Percentiles rank a stretch among this genome's conserved stretches.
phyloP scores from a whole-genome alignment of 1,140 invertebrate genomes.

The Bombus superbus region DNA sequence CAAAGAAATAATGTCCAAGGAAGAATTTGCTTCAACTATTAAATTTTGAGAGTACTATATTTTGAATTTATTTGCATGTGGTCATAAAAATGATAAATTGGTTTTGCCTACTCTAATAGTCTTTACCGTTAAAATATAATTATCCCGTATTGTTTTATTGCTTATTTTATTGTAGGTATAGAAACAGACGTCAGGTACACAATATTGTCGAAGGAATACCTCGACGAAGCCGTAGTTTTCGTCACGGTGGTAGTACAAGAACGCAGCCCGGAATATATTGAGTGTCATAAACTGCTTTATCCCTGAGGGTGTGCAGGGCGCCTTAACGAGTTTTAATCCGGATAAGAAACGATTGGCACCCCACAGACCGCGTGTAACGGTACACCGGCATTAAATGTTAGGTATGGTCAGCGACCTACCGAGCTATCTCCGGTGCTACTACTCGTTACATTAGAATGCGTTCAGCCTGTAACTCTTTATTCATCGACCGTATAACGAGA shows the following conservation, averaged over 20 bases:
- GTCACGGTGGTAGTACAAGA: not conserved
- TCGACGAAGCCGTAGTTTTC: not conserved
- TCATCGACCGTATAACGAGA: constrained; percentile 1
- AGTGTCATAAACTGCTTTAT: constrained; percentile 23
- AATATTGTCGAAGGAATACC: not conserved
- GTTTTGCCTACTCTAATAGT: too few species aligned
- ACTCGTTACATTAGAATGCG: constrained; percentile 35
- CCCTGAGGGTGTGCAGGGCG: constrained; percentile 15
- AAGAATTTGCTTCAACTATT: too few species aligned
- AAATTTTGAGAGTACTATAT: too few species aligned
- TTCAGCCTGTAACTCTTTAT: constrained; percentile 29
- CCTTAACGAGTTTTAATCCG: constrained; percentile 54
- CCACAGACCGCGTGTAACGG: constrained; percentile 41
- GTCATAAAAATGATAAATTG: too few species aligned
- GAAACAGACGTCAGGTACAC: not conserved
- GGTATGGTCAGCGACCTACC: constrained; percentile 44
- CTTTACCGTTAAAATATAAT: too few species aligned
- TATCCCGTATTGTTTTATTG: not conserved
- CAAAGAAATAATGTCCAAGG: too few species aligned
- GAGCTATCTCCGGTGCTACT: constrained; percentile 8
- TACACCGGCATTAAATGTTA: constrained; percentile 42
- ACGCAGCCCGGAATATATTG: not conserved
- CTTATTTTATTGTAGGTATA: not conserved
- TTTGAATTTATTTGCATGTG: accelerated
- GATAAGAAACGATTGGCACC: constrained; percentile 47